Base-by-base conservation (phyloP, 2,888 invertebrate genomes). In the Drosophila multiciliata region DNA sequence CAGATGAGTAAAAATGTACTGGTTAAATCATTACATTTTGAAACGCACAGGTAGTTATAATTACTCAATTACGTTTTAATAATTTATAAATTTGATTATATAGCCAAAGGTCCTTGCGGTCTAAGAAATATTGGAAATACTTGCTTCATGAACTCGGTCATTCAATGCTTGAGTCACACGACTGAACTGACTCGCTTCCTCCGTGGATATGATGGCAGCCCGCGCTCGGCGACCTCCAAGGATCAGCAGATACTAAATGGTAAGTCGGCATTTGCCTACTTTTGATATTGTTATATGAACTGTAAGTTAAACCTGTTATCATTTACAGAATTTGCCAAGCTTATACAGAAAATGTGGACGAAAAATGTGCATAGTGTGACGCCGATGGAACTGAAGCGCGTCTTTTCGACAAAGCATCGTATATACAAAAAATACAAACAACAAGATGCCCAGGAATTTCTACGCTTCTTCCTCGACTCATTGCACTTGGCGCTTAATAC, bases 401-500 rank as follows among this genome's bases (percentile, higher is more conserved):
- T 97, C 92, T 96, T 98, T 82, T 97, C 97, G 92, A 93, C 96
- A 91, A 98, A 98, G 94, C 98, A 98, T 75, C 97, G 98, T 0
- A 94, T 98, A 83, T 98, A 98, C 93, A 97, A 97, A 94, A 98
- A 98, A 0, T 98, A 98, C 93, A 96, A 97, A 88, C 98, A 98
- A 91, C 98, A 98, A 93, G 98, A 98, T 91, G 97, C 98, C 29
- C 97, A 97, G 94, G 98, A 98, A 92, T 98, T 98, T 93, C 94
- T 98, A 17, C 95, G 98, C 29, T 98, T 98, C 92, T 94, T 98
- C 67, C 94, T 98, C 75, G 97, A 98, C 91, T 98, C 98, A n/a
- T 93, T 98, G 64, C 98, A 98, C 93, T 97, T 97, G 91, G 98
- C 98, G 82, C 96, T 98, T 38, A 98, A 98, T 92, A 93, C 96